Evolutionary conservation across 2,888 invertebrate species (phyloP), one percentile per base, ranked within the genome.

Genomic region (Zygothrica quintamaculata): DNA sequence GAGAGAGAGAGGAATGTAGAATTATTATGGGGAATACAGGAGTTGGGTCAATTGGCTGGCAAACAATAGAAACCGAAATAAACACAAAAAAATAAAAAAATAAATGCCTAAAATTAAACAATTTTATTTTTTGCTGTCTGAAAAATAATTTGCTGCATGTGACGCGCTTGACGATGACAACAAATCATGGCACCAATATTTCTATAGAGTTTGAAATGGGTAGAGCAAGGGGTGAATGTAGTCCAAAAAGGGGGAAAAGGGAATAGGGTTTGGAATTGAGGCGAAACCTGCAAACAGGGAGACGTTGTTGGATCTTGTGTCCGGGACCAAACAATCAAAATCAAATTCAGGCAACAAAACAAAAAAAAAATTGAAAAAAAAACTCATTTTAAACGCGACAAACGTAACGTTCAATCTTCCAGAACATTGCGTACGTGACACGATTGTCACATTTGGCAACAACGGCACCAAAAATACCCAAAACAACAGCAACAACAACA

Each of bases 391-490:
- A 81, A 79, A 88, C 81, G 82, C 89, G 84, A 88, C 88, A 88
- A 88, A 89, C 89, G 88, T 88, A 88, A 84, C 87, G 88, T 88
- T 89, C 89, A 88, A 88, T 88, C 89, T 88, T 89, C 85, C 85
- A 89, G 89, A 88, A 88, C 89, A 82, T 80, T 80, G 77, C 74
- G 77, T 84, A 88, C 88, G 89, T 88, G 88, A 88, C 85, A 78
- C 82, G 88, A 88, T 87, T 89, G 82, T 77, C 87, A 79, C 86
- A 84, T 84, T 84, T 79, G 77, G 66, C 66, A 68, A 58, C 48
- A 43, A 36, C 39, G 22, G 50, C 43, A 55, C 22, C 50, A 50
- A 12, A 34, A 43, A 11, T 61, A 44, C 25, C 50, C 44, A 12
- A 37, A 50, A 11, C 69, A 50, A 12, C 51, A 64, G 34, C 55